These are phyloP conservation scores for Poecilia wingei DNA, from an alignment of 2,797 vertebrate species.

Conservation along the genomic window DNA sequence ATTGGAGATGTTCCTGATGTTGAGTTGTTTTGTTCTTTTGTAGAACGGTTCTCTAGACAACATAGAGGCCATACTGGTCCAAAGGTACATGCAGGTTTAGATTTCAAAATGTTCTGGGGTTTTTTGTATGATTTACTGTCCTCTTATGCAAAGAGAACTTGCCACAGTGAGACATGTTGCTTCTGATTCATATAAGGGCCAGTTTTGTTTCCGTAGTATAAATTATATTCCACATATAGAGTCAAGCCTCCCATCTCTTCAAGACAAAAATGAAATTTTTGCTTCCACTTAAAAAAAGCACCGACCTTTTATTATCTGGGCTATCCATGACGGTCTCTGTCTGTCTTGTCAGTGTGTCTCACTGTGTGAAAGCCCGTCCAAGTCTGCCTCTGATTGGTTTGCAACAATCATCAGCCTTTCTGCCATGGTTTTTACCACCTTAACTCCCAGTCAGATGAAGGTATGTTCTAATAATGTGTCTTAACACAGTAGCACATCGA, in stretches of 20 bases:
- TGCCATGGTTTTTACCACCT: neutral
- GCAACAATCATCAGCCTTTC: neutral
- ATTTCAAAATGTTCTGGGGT: neutral
- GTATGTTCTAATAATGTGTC: too few relatives aligned
- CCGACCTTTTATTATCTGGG: neutral
- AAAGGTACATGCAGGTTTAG: neutral
- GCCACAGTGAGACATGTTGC: neutral
- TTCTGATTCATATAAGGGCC: neutral
- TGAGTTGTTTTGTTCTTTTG: neutral
- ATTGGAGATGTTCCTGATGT: conserved; percentile 3
- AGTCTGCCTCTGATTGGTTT: neutral
- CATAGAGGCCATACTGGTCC: neutral
- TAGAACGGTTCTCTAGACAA: neutral
- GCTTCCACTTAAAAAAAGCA: neutral
- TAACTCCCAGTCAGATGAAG: neutral
- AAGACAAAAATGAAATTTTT: neutral
- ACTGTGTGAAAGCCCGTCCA: too few relatives aligned
- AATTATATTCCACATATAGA: neutral
- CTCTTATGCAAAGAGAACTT: neutral
- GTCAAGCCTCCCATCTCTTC: neutral
- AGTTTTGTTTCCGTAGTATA: neutral
- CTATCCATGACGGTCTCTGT: neutral
- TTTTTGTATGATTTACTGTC: neutral
- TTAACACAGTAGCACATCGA: too few relatives aligned
- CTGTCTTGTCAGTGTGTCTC: neutral